Base-by-base conservation (phyloP, 2,797 vertebrate genomes). In the Gila robusta region DNA sequence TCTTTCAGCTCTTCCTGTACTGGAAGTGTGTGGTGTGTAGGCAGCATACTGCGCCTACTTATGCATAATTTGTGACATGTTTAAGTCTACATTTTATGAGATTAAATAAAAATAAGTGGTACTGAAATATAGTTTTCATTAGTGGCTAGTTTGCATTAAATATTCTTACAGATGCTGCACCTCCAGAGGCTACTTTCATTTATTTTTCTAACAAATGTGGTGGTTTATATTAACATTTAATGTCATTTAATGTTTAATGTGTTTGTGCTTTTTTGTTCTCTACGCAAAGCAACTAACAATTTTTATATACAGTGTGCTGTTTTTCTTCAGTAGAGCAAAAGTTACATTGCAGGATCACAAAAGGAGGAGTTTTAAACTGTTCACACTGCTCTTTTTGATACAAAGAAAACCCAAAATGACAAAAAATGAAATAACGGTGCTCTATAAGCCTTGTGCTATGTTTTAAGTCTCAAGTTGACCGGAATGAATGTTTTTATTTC, bases 161-260 rank as follows among this genome's bases (percentile, higher is more conserved):
- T 80, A 39, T 44, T 23, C 19, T 56, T 16, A 66, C 26, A 47
- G 28, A 81, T n/a, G 23, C 28, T n/a, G 19, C 10, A 0, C 32
- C 19, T 52, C 64, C 28, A 49, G 79, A 81, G 64, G 64, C 62
- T 32, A 66, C 26, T 80, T 80, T 47, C 2, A 67, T 49, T 81
- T 19, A 67, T 67, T 11, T 49, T 52, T 52, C 44, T 49, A 32
- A 37, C 26, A 35, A 81, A 64, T 69, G 11, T n/a, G 44, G 64
- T 69, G 44, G 41, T 69, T 52, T 19, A 37, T 69, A 69, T 81
- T 69, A 81, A 49, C 64, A 52, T 69, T 52, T 81, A 47, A 70
- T 32, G 6, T 39, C 1, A 12, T 79, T 79, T 56, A 47, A 64
- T 41, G 77, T 79, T 64, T 79, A 66, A 81, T 81, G 44, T 32